These are phyloP conservation scores for Erynnis tages DNA, from an alignment of 2,888 invertebrate genomes.

Conservation along the genomic window DNA sequence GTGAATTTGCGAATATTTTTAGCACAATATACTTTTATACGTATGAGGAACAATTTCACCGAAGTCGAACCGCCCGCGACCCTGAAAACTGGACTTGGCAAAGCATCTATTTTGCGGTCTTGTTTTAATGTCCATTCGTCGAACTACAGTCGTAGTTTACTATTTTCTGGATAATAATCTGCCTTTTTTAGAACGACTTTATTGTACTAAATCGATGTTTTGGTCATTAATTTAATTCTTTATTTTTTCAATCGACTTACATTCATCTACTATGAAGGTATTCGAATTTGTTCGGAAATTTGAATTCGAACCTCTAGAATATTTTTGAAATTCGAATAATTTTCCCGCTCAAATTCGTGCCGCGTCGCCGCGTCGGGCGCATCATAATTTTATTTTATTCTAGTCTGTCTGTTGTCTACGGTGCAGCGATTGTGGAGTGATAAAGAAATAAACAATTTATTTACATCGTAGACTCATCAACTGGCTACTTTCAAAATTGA, in stretches of 20 bases:
- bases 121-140: conserved; percentile 55
- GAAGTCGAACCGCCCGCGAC: conserved; percentile 61
- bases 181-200: conserved; percentile 7
- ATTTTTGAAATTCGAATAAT: not conserved
- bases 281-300: no score
- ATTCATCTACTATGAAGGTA: no score
- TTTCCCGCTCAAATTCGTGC: conserved; percentile 14
- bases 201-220: no score
- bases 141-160: conserved; percentile 43
- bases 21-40: conserved; percentile 53
- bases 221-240: no score
- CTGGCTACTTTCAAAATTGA: conserved; percentile 60
- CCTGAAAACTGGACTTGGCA: conserved; percentile 77
- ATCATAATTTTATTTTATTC: not conserved
- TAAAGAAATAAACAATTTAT: conserved; percentile 8
- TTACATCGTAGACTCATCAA: conserved; percentile 20
- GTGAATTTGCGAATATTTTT: conserved; percentile 64
- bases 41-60: conserved; percentile 74
- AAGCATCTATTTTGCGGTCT: conserved; percentile 62
- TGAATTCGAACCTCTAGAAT: no score
- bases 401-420: not conserved
- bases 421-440: not conserved
- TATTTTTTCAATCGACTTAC: no score
- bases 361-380: not conserved
- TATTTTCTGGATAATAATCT: conserved; percentile 5